Percentiles rank a stretch among this genome's conserved stretches.
Conservation (phyloP, 2,888 invertebrate species). For the Alcis repandata region DNA sequence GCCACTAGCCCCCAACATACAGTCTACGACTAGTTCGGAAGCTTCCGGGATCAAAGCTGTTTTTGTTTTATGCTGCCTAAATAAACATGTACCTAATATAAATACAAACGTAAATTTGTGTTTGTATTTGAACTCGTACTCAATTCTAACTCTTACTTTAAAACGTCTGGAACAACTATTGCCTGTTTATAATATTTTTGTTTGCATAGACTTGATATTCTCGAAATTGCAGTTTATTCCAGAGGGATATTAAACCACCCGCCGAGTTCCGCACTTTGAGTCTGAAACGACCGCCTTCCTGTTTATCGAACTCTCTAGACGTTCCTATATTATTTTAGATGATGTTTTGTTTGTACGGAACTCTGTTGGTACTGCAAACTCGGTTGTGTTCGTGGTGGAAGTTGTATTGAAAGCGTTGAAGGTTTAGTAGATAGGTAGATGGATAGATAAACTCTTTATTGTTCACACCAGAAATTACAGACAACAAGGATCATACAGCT, state of each 20-base stretch:
- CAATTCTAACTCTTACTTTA: background rate
- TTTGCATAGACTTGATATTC: conserved; percentile 69
- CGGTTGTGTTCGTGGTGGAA: background rate
- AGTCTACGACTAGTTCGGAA: too few relatives aligned
- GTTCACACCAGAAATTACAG: too few relatives aligned
- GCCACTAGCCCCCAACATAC: too few relatives aligned
- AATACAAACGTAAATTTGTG: too few relatives aligned
- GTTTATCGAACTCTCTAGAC: conserved; percentile 69
- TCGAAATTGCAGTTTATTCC: conserved; percentile 80
- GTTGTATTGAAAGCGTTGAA: background rate
- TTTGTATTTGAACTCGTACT: too few relatives aligned
- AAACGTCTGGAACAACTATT: conserved; percentile 68
- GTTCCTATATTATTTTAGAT: conserved; percentile 52
- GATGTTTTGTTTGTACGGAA: conserved; percentile 45
- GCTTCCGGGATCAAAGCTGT: too few relatives aligned
- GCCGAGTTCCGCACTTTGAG: conserved; percentile 64
- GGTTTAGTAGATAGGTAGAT: too few relatives aligned
- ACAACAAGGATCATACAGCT: too few relatives aligned
- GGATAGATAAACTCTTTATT: too few relatives aligned
- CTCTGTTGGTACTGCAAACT: conserved; percentile 15
- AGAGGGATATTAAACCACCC: conserved; percentile 79
- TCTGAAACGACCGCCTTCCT: conserved; percentile 67
- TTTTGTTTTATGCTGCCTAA: too few relatives aligned
- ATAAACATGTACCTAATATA: too few relatives aligned
- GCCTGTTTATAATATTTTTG: conserved; percentile 75